Base-by-base conservation (phyloP, 2,888 invertebrate genomes). In the Cheilosia soror region DNA sequence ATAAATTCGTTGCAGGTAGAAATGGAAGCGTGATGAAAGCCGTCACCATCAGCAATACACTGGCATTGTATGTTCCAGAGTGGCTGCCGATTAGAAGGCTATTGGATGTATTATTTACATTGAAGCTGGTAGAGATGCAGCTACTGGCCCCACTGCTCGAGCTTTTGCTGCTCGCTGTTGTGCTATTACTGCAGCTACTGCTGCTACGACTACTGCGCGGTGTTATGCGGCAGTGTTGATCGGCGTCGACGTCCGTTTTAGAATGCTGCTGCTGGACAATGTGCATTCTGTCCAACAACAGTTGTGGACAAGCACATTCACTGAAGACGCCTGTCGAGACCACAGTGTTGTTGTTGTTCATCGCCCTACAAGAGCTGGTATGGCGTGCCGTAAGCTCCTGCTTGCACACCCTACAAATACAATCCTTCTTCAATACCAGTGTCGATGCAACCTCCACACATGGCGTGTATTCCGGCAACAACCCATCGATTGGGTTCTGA, bases 1-100 rank as follows among this genome's bases (percentile, higher is more conserved):
- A 96, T 89, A 98, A 93, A 94, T 99, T 99, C 89, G 97, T 96
- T 87, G 99, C 98, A 87, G 98, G 99, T 90, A 99, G 94, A 93
- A 98, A 99, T 85, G 99, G 98, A 89, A 99, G 93, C 88, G 96
- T 95, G 91, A 98, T 94, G 90, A 99, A 95, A 66, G 96, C 95
- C 87, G 96, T 93, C 88, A 95, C 94, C 92, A 95, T 93, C 81
- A 96, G 91, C 89, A 93, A 86, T 55, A 91, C 89, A 85, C 90
- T 90, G 68, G 90, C 89, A 84, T 89, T 88, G 73, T 89, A 88
- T 15, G 89, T 88, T 20, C 84, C 83, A 40, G 89, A 60, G 44
- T 84, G 85, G 77, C 76, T 60, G 79, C 81, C 65, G 65, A 87
- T 80, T 33, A 87, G 68, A 77, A 81, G 82, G 85, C 77, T 84